Evolutionary conservation across 2,113 vertebrate species (phyloP).

Genomic region (Sardina pilchardus): DNA sequence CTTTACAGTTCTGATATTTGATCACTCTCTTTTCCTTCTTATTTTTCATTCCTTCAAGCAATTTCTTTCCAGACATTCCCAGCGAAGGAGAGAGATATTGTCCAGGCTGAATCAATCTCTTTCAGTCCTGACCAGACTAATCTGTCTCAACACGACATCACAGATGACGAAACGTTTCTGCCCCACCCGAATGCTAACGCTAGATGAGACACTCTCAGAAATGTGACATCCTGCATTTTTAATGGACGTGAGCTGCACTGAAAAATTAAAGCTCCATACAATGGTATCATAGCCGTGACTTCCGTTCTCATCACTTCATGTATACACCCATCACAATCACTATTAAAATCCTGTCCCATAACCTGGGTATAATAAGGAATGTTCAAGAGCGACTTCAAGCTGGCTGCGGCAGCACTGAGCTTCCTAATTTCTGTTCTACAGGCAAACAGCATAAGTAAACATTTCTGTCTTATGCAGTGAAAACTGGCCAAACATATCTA

Average conservation of each 20-base stretch:
- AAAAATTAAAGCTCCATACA: conserved; percentile 61
- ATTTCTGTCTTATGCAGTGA: not conserved
- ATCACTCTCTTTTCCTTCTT: not conserved
- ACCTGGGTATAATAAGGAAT: not conserved
- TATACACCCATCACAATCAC: conserved; percentile 3
- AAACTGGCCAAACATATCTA: not conserved
- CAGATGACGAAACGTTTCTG: conserved; percentile 20
- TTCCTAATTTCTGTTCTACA: not conserved
- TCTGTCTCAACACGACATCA: conserved; percentile 37
- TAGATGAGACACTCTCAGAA: conserved; percentile 59
- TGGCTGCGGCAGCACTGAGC: not conserved
- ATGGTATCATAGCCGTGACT: conserved; percentile 50
- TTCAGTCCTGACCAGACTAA: not conserved
- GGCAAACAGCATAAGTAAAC: not conserved
- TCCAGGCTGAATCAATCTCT: not conserved
- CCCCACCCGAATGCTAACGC: conserved; percentile 40
- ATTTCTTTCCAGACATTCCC: not conserved
- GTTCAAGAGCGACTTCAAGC: not conserved
- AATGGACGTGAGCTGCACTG: conserved; percentile 52
- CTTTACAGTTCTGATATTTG: not conserved
- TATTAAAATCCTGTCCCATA: not conserved
- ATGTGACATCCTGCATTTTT: conserved; percentile 64
- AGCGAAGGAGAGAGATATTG: not conserved
- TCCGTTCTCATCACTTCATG: conserved; percentile 40
- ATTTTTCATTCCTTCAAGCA: not conserved